A percentile compares a stretch with the other conserved stretches of the same genome.
Evolutionary conservation across 2,113 vertebrate species (phyloP).

Genomic region (Porphyrio hochstetteri): DNA sequence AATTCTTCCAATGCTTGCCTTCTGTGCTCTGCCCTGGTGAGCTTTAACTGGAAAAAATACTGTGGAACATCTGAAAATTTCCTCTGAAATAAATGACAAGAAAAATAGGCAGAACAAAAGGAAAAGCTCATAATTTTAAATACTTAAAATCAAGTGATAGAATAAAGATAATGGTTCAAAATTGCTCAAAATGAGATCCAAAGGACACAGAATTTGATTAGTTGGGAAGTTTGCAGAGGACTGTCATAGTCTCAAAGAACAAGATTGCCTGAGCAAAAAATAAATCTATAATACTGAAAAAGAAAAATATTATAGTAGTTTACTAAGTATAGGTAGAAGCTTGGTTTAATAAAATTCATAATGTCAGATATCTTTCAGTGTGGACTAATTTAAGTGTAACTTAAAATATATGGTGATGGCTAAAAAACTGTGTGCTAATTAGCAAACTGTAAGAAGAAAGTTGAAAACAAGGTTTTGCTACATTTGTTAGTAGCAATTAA

Average conservation of each 20-base stretch:
- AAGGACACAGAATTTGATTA: background rate
- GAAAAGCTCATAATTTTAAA: background rate
- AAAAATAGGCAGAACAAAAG: background rate
- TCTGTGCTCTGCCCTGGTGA: background rate
- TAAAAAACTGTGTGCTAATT: background rate
- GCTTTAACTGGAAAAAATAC: background rate
- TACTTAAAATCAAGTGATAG: background rate
- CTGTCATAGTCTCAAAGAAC: fast-evolving
- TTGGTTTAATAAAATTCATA: background rate
- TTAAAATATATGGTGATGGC: background rate
- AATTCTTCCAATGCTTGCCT: background rate
- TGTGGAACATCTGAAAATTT: background rate
- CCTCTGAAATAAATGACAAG: background rate
- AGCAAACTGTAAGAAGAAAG: background rate
- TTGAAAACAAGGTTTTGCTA: background rate
- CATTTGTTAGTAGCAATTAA: too few relatives aligned
- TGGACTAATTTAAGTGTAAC: background rate
- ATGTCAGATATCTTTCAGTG: background rate
- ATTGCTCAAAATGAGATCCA: background rate
- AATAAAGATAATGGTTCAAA: background rate
- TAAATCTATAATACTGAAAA: background rate
- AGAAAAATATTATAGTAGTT: background rate
- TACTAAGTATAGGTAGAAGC: background rate
- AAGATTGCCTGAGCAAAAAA: background rate
- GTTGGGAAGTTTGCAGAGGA: background rate